Percentiles rank a stretch among this genome's conserved stretches.
These are phyloP conservation scores for Galleria mellonella DNA, from an alignment of 1,140 invertebrate species.

Conservation along the genomic window DNA sequence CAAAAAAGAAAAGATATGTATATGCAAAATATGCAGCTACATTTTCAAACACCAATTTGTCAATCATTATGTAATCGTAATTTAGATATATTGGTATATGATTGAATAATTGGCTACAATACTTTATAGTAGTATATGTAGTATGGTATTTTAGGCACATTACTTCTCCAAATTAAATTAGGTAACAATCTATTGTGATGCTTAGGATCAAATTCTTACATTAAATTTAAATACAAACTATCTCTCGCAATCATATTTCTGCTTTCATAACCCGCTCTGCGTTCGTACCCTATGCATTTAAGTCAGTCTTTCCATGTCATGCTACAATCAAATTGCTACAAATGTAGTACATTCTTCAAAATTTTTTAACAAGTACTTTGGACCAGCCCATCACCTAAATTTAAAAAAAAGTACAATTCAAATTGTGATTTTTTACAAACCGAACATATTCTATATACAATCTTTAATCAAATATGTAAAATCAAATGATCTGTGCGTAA, in stretches of 20 bases:
- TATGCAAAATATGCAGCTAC: too few relatives aligned
- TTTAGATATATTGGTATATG: too few relatives aligned
- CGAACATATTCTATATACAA: too few relatives aligned
- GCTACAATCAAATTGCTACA: slow-evolving; percentile 33
- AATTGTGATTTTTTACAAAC: too few relatives aligned
- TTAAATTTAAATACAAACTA: slow-evolving; percentile 15
- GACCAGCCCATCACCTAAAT: slow-evolving; percentile 8
- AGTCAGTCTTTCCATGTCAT: slow-evolving; percentile 46
- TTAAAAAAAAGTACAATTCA: too few relatives aligned
- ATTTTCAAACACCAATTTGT: too few relatives aligned
- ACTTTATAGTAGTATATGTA: slow-evolving; percentile 10
- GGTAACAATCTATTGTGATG: slow-evolving; percentile 26
- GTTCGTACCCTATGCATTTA: slow-evolving; percentile 33
- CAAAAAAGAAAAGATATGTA: too few relatives aligned
- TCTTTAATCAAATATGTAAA: too few relatives aligned
- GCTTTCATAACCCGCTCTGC: slow-evolving; percentile 23
- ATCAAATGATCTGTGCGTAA: too few relatives aligned
- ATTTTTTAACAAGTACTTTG: slow-evolving; percentile 7
- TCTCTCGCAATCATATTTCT: slow-evolving; percentile 22
- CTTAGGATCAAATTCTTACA: slow-evolving; percentile 18
- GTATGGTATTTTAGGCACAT: too few relatives aligned
- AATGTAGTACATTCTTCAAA: not conserved
- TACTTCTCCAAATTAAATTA: slow-evolving; percentile 13
- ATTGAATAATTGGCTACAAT: not conserved
- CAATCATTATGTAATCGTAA: too few relatives aligned